These are phyloP conservation scores for Monochamus alternatus DNA, from an alignment of 2,888 invertebrate genomes.

Conservation along the genomic window DNA sequence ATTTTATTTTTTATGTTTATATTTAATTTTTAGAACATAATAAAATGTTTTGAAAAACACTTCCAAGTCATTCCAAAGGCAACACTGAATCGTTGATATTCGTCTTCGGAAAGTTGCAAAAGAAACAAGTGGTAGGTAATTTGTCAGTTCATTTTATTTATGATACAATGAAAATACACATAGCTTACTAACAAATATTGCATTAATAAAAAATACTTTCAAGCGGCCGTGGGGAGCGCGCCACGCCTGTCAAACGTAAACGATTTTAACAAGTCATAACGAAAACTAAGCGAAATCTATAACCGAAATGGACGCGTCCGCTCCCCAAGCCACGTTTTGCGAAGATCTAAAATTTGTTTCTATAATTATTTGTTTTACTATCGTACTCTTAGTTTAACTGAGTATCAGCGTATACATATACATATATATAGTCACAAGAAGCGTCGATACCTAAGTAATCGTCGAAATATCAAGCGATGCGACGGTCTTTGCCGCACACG, in stretches of 20 bases:
- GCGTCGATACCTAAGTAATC: conserved; percentile 60
- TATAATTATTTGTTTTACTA: conserved; percentile 31
- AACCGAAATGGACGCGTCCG: neutral
- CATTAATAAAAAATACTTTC: conserved; percentile 67
- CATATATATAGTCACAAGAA: conserved; percentile 70
- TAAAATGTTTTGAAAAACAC: conserved; percentile 19
- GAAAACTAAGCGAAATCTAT: conserved; percentile 37
- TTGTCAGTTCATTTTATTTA: conserved; percentile 63
- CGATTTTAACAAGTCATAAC: conserved; percentile 51
- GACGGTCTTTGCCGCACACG: conserved; percentile 35
- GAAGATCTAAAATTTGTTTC: conserved; percentile 32
- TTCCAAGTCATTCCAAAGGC: neutral
- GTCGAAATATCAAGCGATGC: conserved; percentile 46
- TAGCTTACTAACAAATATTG: conserved; percentile 69
- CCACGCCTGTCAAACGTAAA: conserved; percentile 37
- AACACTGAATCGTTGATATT: neutral
- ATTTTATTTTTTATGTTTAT: conserved; percentile 40
- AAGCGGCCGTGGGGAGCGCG: conserved; percentile 31
- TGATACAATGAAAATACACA: conserved; percentile 69
- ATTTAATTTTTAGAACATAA: conserved; percentile 31
- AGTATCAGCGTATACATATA: conserved; percentile 70
- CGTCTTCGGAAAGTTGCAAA: neutral
- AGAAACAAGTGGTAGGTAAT: neutral
- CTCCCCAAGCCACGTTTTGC: conserved; percentile 12
- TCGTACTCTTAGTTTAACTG: conserved; percentile 57